Base-by-base conservation (phyloP, 2,888 invertebrate species). In the Zygaena filipendulae region DNA sequence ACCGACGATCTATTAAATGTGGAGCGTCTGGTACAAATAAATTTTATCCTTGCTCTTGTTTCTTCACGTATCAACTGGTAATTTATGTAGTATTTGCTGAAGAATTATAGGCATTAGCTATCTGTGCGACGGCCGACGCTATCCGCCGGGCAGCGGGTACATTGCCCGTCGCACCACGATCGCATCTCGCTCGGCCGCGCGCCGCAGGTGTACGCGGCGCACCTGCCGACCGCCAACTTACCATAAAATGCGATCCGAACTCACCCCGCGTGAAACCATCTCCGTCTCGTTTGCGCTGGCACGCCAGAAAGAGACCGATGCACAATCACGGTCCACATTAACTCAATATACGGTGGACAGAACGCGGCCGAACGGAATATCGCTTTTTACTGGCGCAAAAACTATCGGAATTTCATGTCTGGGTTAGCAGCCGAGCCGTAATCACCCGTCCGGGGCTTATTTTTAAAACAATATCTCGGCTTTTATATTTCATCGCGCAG, bases 361-460 rank as follows among this genome's bases (percentile, higher is more conserved):
- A 69, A 64, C 66, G 63, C 63, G 64, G 63, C 52, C 70, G 64
- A 62, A 68, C 61, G 70, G 70, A 71, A 70, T 74, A 72, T 75
- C 68, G 70, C 66, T 72, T 77, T 77, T 77, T 75, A 71, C 63
- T 46, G 63, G 46, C 63, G 79, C 72, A 77, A 79, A 79, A 77
- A 75, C 75, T 75, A 70, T 75, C 45, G 74, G 75, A 68, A 77
- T 79, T 70, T 58, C 59, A 61, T 60, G 66, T 67, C 62, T 61
- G 64, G 62, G 68, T 59, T 63, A 60, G 66, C 60, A 53, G 60
- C 53, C 45, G 57, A 46, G 47, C 54, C 52, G 69, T 68, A 72
- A 75, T 75, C 72, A 69, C 59, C 51, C 59, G 60, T 52, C 39
- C 47, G 67, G 57, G 68, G 66, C 61, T 59, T 59, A 61, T 62